Evolutionary conservation across 2,888 invertebrate genomes (phyloP).

Genomic region (Epistrophe grossulariae): DNA sequence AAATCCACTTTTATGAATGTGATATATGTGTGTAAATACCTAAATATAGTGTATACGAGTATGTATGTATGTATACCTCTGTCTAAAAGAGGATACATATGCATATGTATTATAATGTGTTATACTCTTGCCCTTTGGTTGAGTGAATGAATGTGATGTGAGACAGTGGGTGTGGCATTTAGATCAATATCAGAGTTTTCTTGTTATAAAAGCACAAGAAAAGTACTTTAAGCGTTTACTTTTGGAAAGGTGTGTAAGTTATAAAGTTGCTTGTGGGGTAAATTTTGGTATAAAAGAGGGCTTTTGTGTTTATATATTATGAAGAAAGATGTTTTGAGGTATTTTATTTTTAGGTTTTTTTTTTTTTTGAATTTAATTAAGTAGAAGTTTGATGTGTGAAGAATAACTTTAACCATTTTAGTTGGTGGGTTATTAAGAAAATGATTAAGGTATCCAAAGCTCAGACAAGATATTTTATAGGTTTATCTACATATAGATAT

Average conservation of each 20-base stretch:
- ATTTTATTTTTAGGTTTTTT: background rate
- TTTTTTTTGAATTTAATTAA: background rate
- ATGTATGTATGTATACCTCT: background rate
- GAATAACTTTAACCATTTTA: conserved; percentile 40
- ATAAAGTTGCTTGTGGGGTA: conserved; percentile 9
- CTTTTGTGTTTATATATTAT: conserved; percentile 14
- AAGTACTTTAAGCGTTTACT: conserved; percentile 54
- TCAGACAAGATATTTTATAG: background rate
- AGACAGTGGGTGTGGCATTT: conserved; percentile 66
- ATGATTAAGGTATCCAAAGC: background rate
- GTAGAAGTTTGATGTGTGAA: conserved; percentile 31
- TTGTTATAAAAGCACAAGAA: conserved; percentile 52
- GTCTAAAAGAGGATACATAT: background rate
- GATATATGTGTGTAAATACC: background rate
- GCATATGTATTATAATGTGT: background rate
- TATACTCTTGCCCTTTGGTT: conserved; percentile 1
- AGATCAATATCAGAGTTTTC: conserved; percentile 69
- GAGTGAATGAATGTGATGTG: conserved; percentile 24
- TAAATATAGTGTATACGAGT: background rate
- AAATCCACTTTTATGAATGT: conserved; percentile 48
- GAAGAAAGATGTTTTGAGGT: conserved; percentile 7
- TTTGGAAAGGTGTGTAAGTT: conserved; percentile 25
- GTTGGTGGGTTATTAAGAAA: conserved; percentile 43
- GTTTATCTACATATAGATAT: background rate
- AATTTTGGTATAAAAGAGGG: background rate